Base-by-base conservation (phyloP, 2,113 vertebrate species). In the Colius striatus region DNA sequence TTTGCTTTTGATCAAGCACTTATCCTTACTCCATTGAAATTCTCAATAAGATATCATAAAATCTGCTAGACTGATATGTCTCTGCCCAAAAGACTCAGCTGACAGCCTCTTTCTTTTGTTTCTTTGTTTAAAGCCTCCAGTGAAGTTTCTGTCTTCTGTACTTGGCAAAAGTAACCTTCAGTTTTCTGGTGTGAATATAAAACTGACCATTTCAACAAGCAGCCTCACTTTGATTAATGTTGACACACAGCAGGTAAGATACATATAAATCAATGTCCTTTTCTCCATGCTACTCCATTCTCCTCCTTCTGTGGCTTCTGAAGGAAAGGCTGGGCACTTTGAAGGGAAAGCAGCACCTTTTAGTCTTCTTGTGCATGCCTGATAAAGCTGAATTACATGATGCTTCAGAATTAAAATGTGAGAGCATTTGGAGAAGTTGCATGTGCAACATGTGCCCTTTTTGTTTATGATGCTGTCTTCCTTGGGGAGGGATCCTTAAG, bases 81-180 rank as follows among this genome's bases (percentile, higher is more conserved):
- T 91, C 67, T 81, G 34, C 65, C 57, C 88, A 82, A 89, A 84
- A 87, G 67, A 63, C 25, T 57, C 65, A 36, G 63, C 87, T 97
- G 89, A 94, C 70, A 60, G 32, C 48, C 12, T 95, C 16, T 84
- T 58, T 78, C 74, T 81, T 83, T 75, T 89, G 84, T 93, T 94
- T 75, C 92, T 98, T 67, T 96, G 53, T 97, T 97, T 92, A 87
- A 97, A 99, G 99, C 97, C 98, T 95, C 98, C 98, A 36, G 97
- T 96, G 80, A 99, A 99, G 91, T 98, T 97, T 62, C 96, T 98
- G 76, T 98, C 98, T 94, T 97, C 98, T 48, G 98, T 99, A 87
- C 98, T 99, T 97, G 99, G 99, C 89, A 98, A 98, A 97, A 99
- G 98, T 95, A 98, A 99, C 96, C 98, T 99, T 86, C 98, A 99